Conservation (phyloP, 2,113 vertebrate genomes). For the Pelecanoides urinatrix region DNA sequence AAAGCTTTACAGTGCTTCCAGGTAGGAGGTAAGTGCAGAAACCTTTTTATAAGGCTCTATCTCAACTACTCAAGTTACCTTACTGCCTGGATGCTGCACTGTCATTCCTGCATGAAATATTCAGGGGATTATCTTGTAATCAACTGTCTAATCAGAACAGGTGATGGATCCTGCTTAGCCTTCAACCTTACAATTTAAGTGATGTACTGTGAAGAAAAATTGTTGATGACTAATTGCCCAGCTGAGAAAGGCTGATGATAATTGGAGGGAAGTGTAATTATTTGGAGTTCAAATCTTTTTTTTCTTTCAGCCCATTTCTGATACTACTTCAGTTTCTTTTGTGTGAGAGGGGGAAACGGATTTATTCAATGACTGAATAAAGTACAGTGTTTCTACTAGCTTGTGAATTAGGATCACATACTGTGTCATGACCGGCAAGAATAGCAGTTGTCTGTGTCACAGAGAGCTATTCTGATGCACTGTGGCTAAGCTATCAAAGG, state of each 20-base stretch:
- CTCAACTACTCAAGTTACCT: constrained; percentile 57
- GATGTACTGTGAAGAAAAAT: neutral
- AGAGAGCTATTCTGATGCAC: neutral
- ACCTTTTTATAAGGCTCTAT: constrained; percentile 23
- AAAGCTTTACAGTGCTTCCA: neutral
- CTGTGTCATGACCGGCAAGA: neutral
- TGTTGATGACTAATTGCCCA: neutral
- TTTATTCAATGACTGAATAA: neutral
- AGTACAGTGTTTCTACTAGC: neutral
- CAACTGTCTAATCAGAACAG: constrained; percentile 16
- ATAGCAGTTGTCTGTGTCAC: neutral
- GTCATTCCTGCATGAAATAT: constrained; percentile 67
- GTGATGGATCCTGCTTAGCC: neutral
- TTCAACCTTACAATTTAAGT: neutral
- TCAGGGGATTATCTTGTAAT: constrained; percentile 69
- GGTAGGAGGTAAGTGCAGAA: constrained; percentile 3
- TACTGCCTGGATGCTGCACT: neutral
- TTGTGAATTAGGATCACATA: neutral
- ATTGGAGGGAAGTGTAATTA: neutral
- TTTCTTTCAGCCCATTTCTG: neutral
- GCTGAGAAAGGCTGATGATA: neutral
- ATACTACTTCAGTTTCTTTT: neutral
- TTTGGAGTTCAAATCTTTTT: neutral
- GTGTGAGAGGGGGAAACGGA: neutral
- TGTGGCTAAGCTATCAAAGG: neutral